phyloP scores from a whole-genome alignment of 2,797 vertebrate species.

The Enteromius thamalakanensis region DNA sequence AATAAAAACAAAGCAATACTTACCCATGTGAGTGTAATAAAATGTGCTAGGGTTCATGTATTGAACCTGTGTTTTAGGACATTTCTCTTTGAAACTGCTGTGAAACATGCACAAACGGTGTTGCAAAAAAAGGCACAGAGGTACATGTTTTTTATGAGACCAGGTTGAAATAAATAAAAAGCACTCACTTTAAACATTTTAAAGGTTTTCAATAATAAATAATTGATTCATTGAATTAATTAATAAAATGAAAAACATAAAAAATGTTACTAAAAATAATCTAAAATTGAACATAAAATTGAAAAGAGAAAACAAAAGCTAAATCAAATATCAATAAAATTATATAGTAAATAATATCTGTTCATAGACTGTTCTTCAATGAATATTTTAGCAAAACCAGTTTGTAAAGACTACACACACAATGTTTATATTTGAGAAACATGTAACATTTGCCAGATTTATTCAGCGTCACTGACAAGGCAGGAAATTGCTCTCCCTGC shows the following conservation, averaged over 20 bases:
- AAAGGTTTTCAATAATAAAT: not conserved
- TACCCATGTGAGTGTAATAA: too few species aligned
- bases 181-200: not conserved
- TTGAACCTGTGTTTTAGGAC: too few species aligned
- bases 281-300: too few species aligned
- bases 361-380: not conserved
- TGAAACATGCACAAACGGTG: too few species aligned
- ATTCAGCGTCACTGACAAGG: not conserved
- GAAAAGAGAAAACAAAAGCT: too few species aligned
- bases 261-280: too few species aligned
- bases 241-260: too few species aligned
- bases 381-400: not conserved
- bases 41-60: too few species aligned
- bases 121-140: too few species aligned
- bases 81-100: too few species aligned
- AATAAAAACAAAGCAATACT: too few species aligned
- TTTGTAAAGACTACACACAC: not conserved
- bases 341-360: not conserved
- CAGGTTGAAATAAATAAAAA: not conserved
- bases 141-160: too few species aligned
- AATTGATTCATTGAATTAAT: not conserved
- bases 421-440: slow-evolving; percentile 15
- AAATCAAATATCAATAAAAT: not conserved
- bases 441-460: slow-evolving; percentile 25
- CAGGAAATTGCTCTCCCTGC: slow-evolving; percentile 17